Evolutionary conservation across 2,797 vertebrate genomes (phyloP).

Genomic region (Tokudaia tokunoshimensis): DNA sequence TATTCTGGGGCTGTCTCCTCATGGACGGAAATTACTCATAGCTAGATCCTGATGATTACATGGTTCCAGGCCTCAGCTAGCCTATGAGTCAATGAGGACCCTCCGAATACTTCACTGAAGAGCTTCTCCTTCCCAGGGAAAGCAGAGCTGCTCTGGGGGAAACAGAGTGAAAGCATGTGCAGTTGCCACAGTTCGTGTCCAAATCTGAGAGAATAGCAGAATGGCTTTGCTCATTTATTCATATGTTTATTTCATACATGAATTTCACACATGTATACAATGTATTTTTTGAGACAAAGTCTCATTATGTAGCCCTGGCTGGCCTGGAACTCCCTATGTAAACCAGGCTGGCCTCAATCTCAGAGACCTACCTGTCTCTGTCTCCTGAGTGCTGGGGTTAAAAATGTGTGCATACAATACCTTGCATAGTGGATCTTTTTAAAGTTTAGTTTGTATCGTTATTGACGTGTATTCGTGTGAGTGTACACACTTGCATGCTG

Average conservation of each 20-base stretch:
- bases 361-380: background rate
- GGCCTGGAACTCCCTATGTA: background rate
- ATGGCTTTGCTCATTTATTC: background rate
- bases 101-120: background rate
- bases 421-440: too few species aligned
- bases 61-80: background rate
- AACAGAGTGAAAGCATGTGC: accelerated
- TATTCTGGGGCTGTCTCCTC: too few species aligned
- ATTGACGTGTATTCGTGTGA: too few species aligned
- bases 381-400: background rate
- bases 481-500: too few species aligned
- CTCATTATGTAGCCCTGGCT: background rate
- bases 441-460: too few species aligned
- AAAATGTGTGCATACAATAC: too few species aligned
- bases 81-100: background rate
- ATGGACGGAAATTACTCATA: background rate
- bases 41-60: background rate
- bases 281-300: background rate
- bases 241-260: background rate
- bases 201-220: background rate
- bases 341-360: background rate
- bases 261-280: background rate
- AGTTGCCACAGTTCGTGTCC: background rate
- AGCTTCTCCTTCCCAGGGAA: background rate
- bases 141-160: background rate